Conservation (phyloP, 2,797 vertebrate species). For the Catharus ustulatus region DNA sequence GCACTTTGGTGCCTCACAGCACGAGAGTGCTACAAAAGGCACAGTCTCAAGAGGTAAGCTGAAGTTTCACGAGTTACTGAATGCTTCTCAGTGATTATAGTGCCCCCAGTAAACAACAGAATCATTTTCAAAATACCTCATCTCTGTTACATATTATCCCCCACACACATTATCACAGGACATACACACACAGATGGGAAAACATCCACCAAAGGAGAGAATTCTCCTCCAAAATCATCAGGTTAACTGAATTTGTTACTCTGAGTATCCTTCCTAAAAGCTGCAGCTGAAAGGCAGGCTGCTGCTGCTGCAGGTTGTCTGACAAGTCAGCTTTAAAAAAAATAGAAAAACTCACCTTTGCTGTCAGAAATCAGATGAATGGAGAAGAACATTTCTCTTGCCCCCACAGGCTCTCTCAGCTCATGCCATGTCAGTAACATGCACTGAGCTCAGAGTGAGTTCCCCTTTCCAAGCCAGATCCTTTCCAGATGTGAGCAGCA, state of each 20-base stretch:
- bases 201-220: background rate
- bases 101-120: background rate
- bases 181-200: background rate
- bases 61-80: background rate
- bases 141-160: background rate
- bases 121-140: background rate
- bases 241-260: constrained; percentile 3
- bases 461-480: constrained; percentile 78
- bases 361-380: constrained; percentile 58
- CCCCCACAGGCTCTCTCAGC: constrained; percentile 59
- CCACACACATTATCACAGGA: background rate
- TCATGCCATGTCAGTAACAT: constrained; percentile 81
- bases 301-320: background rate
- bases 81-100: background rate
- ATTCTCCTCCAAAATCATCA: background rate
- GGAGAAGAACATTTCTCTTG: constrained; percentile 62
- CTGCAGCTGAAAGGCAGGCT: constrained; percentile 17
- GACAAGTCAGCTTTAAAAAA: background rate
- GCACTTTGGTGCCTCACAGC: background rate
- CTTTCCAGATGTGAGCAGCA: constrained; percentile 86
- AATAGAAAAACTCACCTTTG: constrained; percentile 70
- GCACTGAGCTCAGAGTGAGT: constrained; percentile 43
- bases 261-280: background rate
- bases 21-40: background rate
- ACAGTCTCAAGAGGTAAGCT: background rate